Evolutionary conservation across 2,113 vertebrate genomes (phyloP).

Genomic region (Psilopogon haemacephalus): DNA sequence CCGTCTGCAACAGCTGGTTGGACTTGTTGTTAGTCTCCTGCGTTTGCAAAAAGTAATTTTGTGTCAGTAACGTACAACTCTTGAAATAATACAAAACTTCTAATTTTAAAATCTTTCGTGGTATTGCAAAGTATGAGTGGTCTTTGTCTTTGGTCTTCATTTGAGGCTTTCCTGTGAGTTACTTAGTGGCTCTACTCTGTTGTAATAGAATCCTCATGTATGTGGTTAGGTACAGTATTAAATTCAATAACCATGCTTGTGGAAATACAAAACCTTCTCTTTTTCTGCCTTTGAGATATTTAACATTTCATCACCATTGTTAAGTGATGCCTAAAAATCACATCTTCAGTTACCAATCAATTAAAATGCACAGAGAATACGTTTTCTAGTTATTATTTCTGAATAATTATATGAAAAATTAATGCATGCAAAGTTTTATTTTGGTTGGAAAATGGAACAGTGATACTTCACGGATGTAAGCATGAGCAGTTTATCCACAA

Average conservation of each 20-base stretch:
- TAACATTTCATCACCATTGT: neutral
- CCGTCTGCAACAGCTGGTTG: neutral
- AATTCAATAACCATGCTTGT: neutral
- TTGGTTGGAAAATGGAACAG: neutral
- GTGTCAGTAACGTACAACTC: neutral
- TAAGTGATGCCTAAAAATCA: neutral
- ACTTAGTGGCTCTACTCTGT: neutral
- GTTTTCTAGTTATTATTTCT: neutral
- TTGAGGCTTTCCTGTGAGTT: neutral
- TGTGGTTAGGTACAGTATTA: neutral
- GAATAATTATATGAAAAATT: neutral
- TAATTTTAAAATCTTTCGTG: neutral
- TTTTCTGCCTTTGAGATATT: neutral
- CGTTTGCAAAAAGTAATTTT: neutral
- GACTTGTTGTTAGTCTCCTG: fast-evolving
- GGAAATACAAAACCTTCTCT: neutral
- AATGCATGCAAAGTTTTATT: neutral
- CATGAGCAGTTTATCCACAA: neutral
- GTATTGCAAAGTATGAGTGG: neutral
- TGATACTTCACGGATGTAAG: neutral
- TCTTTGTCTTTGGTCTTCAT: neutral
- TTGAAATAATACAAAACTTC: neutral
- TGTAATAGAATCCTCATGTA: neutral
- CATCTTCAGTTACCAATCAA: neutral
- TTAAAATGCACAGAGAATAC: neutral